Evolutionary conservation across 2,888 invertebrate species (phyloP).

Genomic region (Nomada ferruginata): DNA sequence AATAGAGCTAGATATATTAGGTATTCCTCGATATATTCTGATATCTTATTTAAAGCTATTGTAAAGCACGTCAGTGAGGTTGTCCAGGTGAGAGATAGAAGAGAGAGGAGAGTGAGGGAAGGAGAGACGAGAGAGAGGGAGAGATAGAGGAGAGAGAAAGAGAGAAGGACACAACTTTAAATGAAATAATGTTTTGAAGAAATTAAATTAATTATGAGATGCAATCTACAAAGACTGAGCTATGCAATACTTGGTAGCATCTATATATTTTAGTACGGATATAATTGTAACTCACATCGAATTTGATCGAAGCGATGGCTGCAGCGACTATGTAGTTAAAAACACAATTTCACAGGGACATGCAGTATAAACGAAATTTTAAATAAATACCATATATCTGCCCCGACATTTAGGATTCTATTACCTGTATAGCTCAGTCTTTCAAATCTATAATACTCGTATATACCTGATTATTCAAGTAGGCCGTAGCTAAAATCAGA

Average conservation of each 20-base stretch:
- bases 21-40: conserved; percentile 52
- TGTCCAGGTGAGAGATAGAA: conserved; percentile 22
- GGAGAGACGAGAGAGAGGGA: too few species aligned
- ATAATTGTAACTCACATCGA: background rate
- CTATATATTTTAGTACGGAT: conserved; percentile 1
- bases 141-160: too few species aligned
- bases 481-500: conserved; percentile 53
- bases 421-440: conserved; percentile 58
- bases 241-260: conserved; percentile 24
- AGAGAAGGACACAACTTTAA: too few species aligned
- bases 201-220: conserved; percentile 16
- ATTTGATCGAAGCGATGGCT: conserved; percentile 13
- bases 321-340: background rate
- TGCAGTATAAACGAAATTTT: conserved; percentile 45
- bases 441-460: conserved; percentile 33
- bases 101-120: background rate
- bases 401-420: conserved; percentile 47
- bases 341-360: conserved; percentile 16
- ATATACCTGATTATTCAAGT: conserved; percentile 37
- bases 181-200: too few species aligned
- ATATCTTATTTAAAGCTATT: conserved; percentile 65
- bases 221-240: conserved; percentile 45
- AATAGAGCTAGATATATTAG: conserved; percentile 59
- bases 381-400: conserved; percentile 1
- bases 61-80: conserved; percentile 67